Conservation (phyloP, 2,888 invertebrate genomes). For the Melanostoma mellinum region DNA sequence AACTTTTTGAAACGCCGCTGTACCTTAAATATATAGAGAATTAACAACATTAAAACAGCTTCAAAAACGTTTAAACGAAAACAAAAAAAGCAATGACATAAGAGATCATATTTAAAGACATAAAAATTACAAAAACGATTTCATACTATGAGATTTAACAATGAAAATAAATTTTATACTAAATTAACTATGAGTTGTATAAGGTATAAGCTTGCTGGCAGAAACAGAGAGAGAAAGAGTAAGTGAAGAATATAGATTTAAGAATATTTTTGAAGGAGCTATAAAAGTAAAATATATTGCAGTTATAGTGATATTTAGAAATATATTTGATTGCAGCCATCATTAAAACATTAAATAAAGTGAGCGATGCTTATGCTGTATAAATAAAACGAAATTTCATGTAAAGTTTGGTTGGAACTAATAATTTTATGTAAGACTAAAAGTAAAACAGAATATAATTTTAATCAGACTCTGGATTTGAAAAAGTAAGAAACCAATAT, state of each 20-base stretch:
- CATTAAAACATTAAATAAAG: not conserved
- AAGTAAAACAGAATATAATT: not conserved
- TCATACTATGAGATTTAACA: not conserved
- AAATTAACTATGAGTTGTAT: too few relatives aligned
- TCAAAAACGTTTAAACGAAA: slow-evolving; percentile 45
- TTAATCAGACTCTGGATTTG: not conserved
- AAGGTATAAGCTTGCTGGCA: slow-evolving; percentile 28
- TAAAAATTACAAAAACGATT: slow-evolving; percentile 17
- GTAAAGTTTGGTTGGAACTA: not conserved
- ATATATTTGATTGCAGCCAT: slow-evolving; percentile 21
- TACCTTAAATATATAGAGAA: slow-evolving; percentile 40
- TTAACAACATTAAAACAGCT: slow-evolving; percentile 42
- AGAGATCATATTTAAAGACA: slow-evolving; percentile 36
- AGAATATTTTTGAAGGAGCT: slow-evolving; percentile 30
- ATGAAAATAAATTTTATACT: too few relatives aligned
- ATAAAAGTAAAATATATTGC: slow-evolving; percentile 15
- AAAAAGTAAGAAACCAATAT: not conserved
- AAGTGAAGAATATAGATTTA: not conserved
- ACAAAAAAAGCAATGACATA: slow-evolving; percentile 41
- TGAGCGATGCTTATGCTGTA: slow-evolving; percentile 10
- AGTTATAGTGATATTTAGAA: slow-evolving; percentile 6
- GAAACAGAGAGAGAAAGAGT: slow-evolving; percentile 19
- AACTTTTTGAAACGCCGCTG: slow-evolving; percentile 1
- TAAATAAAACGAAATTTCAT: not conserved
- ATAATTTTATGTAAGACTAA: not conserved